Evolutionary conservation across 1,140 invertebrate species (phyloP).

Genomic region (Lamellibrachia luymesi): DNA sequence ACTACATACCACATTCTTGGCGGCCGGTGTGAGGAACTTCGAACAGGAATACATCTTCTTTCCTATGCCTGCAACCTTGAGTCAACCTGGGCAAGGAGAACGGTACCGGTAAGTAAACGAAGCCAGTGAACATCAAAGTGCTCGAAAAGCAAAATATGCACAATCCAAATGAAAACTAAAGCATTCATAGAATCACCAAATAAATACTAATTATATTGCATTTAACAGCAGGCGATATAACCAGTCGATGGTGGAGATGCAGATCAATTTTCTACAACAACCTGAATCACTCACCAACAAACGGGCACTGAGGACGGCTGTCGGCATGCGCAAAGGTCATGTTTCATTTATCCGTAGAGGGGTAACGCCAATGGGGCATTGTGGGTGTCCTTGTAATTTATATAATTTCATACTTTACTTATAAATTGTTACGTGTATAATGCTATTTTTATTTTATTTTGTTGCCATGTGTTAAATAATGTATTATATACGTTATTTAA

Average conservation of each 20-base stretch:
- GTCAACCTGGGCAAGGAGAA: constrained; percentile 14
- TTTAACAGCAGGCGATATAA: not conserved
- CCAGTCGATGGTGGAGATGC: not conserved
- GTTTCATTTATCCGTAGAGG: not conserved
- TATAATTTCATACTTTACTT: not conserved
- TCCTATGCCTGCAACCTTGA: constrained; percentile 1
- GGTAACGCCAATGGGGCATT: not conserved
- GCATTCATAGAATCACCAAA: not conserved
- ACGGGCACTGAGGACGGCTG: constrained; percentile 19
- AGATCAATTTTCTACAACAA: not conserved
- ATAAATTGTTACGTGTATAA: not conserved
- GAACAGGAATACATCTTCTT: constrained; percentile 34
- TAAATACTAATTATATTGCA: not conserved
- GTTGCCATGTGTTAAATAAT: not conserved
- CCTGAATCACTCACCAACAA: constrained; percentile 16
- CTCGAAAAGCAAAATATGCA: not conserved
- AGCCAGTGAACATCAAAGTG: not conserved
- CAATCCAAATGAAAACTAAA: not conserved
- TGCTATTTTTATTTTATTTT: not conserved
- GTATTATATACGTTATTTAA: not conserved
- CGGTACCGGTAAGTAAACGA: not conserved
- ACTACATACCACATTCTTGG: constrained; percentile 34
- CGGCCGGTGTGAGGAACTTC: constrained; percentile 33
- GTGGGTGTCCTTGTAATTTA: constrained; percentile 1
- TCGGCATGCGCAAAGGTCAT: constrained; percentile 24